Percentiles rank a stretch among this genome's conserved stretches.
These are phyloP conservation scores for Acanthoscelides obtectus DNA, from an alignment of 2,888 invertebrate species.

Conservation along the genomic window DNA sequence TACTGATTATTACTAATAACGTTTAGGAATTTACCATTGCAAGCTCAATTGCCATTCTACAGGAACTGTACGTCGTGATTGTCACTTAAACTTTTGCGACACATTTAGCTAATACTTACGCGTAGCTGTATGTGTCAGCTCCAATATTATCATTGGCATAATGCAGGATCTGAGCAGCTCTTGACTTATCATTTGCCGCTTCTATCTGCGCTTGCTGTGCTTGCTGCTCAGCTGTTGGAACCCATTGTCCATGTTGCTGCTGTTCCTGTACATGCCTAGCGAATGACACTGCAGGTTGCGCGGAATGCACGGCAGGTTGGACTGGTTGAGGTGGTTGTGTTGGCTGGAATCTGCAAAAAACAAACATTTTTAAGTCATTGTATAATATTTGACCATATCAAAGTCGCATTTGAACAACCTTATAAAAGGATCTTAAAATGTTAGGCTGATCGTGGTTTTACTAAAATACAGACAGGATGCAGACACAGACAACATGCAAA, in stretches of 20 bases:
- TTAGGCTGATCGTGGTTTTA: no score
- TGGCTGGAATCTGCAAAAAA: not conserved
- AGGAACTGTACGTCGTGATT: no score
- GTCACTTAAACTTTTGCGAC: no score
- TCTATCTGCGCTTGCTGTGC: not conserved
- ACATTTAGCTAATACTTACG: conserved; percentile 34
- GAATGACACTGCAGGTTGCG: not conserved
- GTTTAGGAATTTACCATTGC: no score
- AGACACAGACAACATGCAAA: no score
- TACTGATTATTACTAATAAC: no score
- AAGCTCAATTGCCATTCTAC: no score
- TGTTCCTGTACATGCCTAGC: not conserved
- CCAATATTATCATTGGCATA: conserved; percentile 60
- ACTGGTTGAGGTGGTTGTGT: not conserved
- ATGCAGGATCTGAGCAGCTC: conserved; percentile 56
- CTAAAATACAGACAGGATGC: no score
- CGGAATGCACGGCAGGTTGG: not conserved
- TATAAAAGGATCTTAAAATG: no score
- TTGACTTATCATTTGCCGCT: conserved; percentile 4
- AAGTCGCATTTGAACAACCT: no score
- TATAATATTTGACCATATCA: no score
- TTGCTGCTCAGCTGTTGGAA: not conserved
- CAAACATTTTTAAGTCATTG: no score
- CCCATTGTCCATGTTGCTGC: not conserved
- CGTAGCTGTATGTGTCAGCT: conserved; percentile 40